Evolutionary conservation across 1,140 invertebrate species (phyloP).

Genomic region (Theocolax elegans): DNA sequence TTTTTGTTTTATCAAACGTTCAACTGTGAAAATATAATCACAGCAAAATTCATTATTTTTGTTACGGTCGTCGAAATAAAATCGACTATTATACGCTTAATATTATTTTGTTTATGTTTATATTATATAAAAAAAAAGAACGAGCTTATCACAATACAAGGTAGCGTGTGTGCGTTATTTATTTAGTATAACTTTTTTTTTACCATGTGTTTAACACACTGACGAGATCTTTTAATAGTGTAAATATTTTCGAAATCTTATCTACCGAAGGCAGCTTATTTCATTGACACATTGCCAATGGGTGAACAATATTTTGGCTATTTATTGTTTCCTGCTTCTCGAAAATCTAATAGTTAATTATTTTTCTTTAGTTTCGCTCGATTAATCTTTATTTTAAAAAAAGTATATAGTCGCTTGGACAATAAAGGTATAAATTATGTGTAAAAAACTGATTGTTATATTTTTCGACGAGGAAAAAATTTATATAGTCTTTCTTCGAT

Average conservation of each 20-base stretch:
- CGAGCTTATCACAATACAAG: slow-evolving; percentile 53
- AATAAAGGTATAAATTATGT: too few relatives aligned
- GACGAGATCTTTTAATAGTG: slow-evolving; percentile 24
- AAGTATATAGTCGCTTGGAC: too few relatives aligned
- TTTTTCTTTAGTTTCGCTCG: too few relatives aligned
- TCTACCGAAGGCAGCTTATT: slow-evolving; percentile 1
- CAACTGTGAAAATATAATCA: slow-evolving; percentile 2
- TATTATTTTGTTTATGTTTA: slow-evolving; percentile 16
- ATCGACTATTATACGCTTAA: slow-evolving; percentile 13
- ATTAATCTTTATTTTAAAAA: too few relatives aligned
- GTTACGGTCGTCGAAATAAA: not conserved
- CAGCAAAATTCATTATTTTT: slow-evolving; percentile 3
- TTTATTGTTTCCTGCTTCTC: too few relatives aligned
- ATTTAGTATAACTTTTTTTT: slow-evolving; percentile 6
- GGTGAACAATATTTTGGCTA: too few relatives aligned
- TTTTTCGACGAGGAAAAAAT: too few relatives aligned
- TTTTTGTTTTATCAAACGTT: too few relatives aligned
- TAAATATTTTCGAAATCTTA: not conserved
- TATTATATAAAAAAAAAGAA: slow-evolving; percentile 40
- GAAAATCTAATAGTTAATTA: too few relatives aligned
- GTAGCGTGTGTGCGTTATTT: slow-evolving; percentile 17
- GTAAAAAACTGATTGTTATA: too few relatives aligned
- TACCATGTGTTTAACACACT: slow-evolving; percentile 13
- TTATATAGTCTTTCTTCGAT: too few relatives aligned
- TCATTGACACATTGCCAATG: too few relatives aligned